Conservation (phyloP, 1,140 invertebrate species). For the Trialeurodes vaporariorum region DNA sequence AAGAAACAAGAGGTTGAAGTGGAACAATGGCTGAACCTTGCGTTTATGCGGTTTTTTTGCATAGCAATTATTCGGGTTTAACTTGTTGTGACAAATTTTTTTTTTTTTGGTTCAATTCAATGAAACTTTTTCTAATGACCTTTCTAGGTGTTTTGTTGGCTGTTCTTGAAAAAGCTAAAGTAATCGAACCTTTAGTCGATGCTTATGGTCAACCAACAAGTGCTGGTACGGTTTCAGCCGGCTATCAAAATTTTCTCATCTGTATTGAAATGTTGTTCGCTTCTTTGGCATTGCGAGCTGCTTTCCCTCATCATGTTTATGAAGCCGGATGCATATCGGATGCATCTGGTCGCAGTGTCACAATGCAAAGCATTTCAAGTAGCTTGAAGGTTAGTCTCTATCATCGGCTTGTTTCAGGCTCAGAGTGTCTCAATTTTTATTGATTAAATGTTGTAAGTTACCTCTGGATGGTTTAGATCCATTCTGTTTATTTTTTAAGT, state of each 20-base stretch:
- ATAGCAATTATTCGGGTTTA: too few species aligned
- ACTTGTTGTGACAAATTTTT: too few species aligned
- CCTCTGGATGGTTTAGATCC: too few species aligned
- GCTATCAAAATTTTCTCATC: slow-evolving; percentile 98
- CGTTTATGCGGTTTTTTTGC: too few species aligned
- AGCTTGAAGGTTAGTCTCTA: slow-evolving; percentile 98
- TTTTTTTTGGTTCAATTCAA: too few species aligned
- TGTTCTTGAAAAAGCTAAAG: slow-evolving; percentile 88
- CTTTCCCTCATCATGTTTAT: slow-evolving; percentile 73
- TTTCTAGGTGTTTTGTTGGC: slow-evolving; percentile 92
- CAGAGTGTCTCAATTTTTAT: too few species aligned
- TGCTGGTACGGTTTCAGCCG: slow-evolving; percentile 94
- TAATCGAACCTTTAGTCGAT: slow-evolving; percentile 81
- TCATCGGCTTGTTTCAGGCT: too few species aligned
- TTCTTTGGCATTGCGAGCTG: slow-evolving; percentile 88
- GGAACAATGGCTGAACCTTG: too few species aligned
- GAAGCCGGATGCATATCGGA: slow-evolving; percentile 56
- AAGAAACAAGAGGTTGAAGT: too few species aligned
- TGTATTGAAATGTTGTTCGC: slow-evolving; percentile 99
- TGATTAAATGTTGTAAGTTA: too few species aligned
- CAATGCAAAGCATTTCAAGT: slow-evolving; percentile 97
- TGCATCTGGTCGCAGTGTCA: slow-evolving; percentile 78
- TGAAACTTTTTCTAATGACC: too few species aligned
- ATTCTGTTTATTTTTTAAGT: too few species aligned
- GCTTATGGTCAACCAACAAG: slow-evolving; percentile 58